Conservation (phyloP, 2,888 invertebrate genomes). For the Pristionchus exspectatus region DNA sequence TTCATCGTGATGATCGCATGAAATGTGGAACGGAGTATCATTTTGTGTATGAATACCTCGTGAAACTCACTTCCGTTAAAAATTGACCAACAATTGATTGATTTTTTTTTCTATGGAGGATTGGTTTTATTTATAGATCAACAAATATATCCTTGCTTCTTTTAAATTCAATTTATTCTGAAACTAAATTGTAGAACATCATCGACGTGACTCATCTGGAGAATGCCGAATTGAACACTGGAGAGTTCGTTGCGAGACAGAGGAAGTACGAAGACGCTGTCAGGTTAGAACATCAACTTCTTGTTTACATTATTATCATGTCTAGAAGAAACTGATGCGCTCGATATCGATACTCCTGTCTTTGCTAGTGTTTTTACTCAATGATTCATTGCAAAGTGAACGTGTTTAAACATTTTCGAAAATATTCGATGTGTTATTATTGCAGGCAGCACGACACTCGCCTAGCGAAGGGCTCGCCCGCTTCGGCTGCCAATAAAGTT, state of each 20-base stretch:
- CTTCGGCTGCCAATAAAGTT: neutral
- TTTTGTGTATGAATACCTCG: too few species aligned
- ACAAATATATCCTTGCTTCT: too few species aligned
- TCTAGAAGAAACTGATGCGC: too few species aligned
- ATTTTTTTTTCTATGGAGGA: too few species aligned
- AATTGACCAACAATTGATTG: too few species aligned
- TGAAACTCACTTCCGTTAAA: too few species aligned
- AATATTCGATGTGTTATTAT: neutral
- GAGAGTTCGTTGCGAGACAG: constrained; percentile 28
- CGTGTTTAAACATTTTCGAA: too few species aligned
- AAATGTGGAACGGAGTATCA: too few species aligned
- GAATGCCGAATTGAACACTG: constrained; percentile 23
- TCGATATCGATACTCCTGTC: neutral
- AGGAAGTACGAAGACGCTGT: constrained; percentile 56
- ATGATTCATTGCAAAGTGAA: neutral
- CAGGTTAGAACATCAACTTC: neutral
- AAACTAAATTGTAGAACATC: constrained; percentile 39
- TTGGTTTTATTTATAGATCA: too few species aligned
- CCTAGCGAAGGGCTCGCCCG: constrained; percentile 36
- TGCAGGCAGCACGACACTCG: constrained; percentile 20
- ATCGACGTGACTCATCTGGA: constrained; percentile 55
- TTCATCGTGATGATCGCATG: too few species aligned
- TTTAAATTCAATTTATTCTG: too few species aligned
- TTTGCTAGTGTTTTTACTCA: neutral
- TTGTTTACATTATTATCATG: too few species aligned